phyloP scores from a whole-genome alignment of 2,113 vertebrate species.

The Dasyurus viverrinus region DNA sequence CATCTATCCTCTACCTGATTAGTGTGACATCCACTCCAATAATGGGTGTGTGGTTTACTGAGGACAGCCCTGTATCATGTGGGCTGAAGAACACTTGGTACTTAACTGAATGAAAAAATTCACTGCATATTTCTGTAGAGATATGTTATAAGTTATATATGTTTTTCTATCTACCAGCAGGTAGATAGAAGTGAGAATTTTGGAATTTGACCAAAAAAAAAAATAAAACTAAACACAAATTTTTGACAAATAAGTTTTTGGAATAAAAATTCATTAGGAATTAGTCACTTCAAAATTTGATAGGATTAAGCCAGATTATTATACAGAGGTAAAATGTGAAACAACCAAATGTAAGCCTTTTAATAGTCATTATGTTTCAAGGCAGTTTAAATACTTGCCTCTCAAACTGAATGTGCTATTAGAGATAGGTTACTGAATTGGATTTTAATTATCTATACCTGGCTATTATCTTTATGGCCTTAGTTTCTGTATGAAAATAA shows the following conservation, averaged over 20 bases:
- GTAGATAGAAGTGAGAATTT: neutral
- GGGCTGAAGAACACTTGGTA: neutral
- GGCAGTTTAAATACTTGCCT: neutral
- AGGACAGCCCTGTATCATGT: neutral
- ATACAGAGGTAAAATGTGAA: neutral
- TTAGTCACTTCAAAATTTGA: neutral
- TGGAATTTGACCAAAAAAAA: neutral
- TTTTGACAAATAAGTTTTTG: too few species aligned
- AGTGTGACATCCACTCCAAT: neutral
- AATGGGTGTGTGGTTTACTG: neutral
- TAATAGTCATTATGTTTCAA: neutral
- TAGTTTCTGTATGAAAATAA: neutral
- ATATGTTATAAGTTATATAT: too few species aligned
- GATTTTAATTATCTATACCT: neutral
- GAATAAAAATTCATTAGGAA: too few species aligned
- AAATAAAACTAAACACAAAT: too few species aligned
- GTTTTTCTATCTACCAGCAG: too few species aligned
- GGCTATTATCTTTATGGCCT: neutral
- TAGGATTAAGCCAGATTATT: too few species aligned
- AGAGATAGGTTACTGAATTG: neutral
- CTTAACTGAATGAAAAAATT: neutral
- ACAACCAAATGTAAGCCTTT: neutral
- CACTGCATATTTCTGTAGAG: neutral
- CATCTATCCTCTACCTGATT: neutral
- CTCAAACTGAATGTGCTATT: neutral